Conservation (phyloP, 2,797 vertebrate species). For the Amniataba percoides region DNA sequence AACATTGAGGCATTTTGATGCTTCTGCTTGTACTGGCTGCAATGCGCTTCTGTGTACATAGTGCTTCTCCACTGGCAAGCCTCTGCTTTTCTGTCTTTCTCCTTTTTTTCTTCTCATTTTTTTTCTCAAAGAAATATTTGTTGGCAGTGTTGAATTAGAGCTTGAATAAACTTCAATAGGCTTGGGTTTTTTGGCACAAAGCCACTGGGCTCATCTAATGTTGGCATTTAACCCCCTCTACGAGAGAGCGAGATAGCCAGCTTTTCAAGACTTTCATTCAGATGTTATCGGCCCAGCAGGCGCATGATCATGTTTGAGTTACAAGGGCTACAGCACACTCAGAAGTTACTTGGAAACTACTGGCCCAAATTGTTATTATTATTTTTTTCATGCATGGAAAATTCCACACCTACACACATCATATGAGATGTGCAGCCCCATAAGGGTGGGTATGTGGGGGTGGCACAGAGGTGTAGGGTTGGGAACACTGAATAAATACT, state of each 20-base stretch:
- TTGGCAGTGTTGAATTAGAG: slow-evolving; percentile 60
- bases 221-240: slow-evolving; percentile 63
- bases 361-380: neutral
- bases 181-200: slow-evolving; percentile 51
- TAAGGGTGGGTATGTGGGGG: slow-evolving; percentile 23
- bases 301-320: slow-evolving; percentile 43
- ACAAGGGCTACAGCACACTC: slow-evolving; percentile 16
- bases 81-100: slow-evolving; percentile 22
- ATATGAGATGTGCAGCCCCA: slow-evolving; percentile 14
- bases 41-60: slow-evolving; percentile 55
- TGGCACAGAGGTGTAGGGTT: neutral
- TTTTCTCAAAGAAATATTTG: slow-evolving; percentile 66
- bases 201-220: slow-evolving; percentile 45
- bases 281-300: slow-evolving; percentile 51
- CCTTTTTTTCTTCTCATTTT: neutral
- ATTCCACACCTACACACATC: slow-evolving; percentile 32
- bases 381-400: slow-evolving; percentile 36
- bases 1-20: slow-evolving; percentile 63
- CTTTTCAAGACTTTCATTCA: slow-evolving; percentile 56
- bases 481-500: slow-evolving; percentile 50
- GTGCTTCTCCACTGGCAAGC: slow-evolving; percentile 40
- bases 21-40: slow-evolving; percentile 57
- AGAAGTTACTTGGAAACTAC: slow-evolving; percentile 8
- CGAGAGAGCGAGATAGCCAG: slow-evolving; percentile 33
- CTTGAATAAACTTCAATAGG: slow-evolving; percentile 69